Evolutionary conservation across 2,113 vertebrate species (phyloP), one percentile per base, ranked within the genome.

Genomic region (Psophia crepitans): DNA sequence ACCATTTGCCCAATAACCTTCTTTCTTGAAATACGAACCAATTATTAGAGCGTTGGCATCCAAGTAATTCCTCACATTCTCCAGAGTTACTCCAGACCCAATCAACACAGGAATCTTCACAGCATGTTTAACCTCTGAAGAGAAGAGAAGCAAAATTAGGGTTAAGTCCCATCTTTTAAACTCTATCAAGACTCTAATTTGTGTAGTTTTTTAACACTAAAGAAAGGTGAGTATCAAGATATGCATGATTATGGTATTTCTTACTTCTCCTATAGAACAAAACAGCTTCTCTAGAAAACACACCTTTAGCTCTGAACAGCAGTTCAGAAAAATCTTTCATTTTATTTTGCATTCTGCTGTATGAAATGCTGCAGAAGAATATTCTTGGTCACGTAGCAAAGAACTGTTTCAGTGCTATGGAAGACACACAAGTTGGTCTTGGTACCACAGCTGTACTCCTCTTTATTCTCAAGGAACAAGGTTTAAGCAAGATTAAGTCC

Each of bases 1-100:
- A 17, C n/a, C 79, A 28, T 98, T 98, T 93, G 98, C 98, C 99
- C 99, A 99, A 86, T 98, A 96, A 44, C 99, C 98, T 23, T 77
- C 98, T 83, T 96, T 96, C 96, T 99, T 99, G 90, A 99, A 99
- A 94, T 99, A 97, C 0, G 98, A 99, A 65, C 99, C 99, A 61
- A 99, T 92, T 87, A 99, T 99, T 75, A 99, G 90, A 23, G 98
- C 96, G 17, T 95, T 95, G 93, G 98, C 97, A 70, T 94, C 97
- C 85, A 97, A 41, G 82, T 97, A 98, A 64, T 89, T 87, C 17
- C 96, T 98, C 39, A 98, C 80, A 7, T 99, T 99, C 56, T 98
- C 98, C 49, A 97, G 86, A 37, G 98, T 99, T 64, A 99, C 98
- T 86, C 99, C 99, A 14, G 99, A 99, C 33, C 99, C 99, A 18